Base-by-base conservation (phyloP, 2,888 invertebrate genomes). In the Willowsia nigromaculata region DNA sequence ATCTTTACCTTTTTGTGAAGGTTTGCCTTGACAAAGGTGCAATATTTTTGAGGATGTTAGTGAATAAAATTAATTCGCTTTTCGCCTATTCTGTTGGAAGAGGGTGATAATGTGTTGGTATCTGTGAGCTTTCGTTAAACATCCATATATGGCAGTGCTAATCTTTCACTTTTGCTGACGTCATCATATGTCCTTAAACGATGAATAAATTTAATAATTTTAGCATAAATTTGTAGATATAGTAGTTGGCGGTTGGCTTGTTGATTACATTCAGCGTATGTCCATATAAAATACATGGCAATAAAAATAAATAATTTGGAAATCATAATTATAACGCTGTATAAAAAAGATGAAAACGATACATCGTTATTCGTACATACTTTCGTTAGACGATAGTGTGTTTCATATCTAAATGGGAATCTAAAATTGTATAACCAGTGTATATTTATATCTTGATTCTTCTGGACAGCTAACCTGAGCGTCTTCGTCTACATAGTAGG, bases 371-470 rank as follows among this genome's bases (percentile, higher is more conserved):
- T 22, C 71, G 13, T 43, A 22, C 25, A 22, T n/a, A n/a, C n/a
- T n/a, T 6, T 71, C 9, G 22, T 18, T 50, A 50, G 50, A 50
- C 18, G 50, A 50, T n/a, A 50, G 50, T n/a, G n/a, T 30, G 25
- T 40, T 71, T 85, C 71, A 30, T 88, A 90, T 90, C 90, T 89
- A 90, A 89, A 90, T 90, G 90, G 89, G 86, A 90, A 90, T 90
- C 90, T 89, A 71, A 71, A 89, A 89, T 90, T 80, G 87, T 89
- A 89, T 90, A 89, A 87, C 43, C 11, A 22, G 71, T 40, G 22
- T n/a, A 25, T 43, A n/a, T 71, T 43, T 43, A 40, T 59, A 40
- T 22, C 13, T 43, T 40, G 53, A 18, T 50, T 50, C 40, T 56
- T 74, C 68, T 84, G 25, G 33, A 71, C 43, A 71, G 71, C 4